Evolutionary conservation across 2,888 invertebrate species (phyloP).

Genomic region (Nomada goodeniana): DNA sequence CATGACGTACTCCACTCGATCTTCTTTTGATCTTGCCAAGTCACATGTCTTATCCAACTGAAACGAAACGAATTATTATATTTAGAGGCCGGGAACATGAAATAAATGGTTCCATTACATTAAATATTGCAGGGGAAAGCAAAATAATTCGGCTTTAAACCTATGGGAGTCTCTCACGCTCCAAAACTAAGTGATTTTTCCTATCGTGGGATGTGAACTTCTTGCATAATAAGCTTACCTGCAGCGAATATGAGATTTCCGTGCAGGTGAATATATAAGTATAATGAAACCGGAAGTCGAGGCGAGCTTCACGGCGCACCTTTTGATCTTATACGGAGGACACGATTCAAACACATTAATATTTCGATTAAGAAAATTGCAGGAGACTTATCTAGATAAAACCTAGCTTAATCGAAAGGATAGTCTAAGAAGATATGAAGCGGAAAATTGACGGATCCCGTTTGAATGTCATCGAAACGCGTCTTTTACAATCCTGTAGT

Average conservation of each 20-base stretch:
- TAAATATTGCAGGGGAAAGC: background rate
- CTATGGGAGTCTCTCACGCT: constrained; percentile 28
- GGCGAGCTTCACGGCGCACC: constrained; percentile 8
- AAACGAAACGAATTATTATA: no score
- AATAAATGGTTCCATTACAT: no score
- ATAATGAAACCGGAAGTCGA: constrained; percentile 31
- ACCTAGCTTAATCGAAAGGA: no score
- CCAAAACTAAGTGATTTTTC: constrained; percentile 27
- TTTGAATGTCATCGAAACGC: background rate
- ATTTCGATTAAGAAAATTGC: no score
- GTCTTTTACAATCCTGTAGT: background rate
- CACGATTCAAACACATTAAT: no score
- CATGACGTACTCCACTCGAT: no score
- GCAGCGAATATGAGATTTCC: constrained; percentile 14
- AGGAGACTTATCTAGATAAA: no score
- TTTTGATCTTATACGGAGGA: constrained; percentile 1
- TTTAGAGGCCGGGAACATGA: no score
- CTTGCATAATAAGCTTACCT: constrained; percentile 41
- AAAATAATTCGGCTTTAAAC: constrained; percentile 7
- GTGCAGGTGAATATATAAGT: background rate
- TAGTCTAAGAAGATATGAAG: no score
- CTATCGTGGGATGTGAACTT: constrained; percentile 26
- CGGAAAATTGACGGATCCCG: no score
- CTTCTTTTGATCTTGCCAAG: no score
- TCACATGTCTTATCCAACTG: no score